phyloP scores from a whole-genome alignment of 2,797 vertebrate species.

The Allobates femoralis region DNA sequence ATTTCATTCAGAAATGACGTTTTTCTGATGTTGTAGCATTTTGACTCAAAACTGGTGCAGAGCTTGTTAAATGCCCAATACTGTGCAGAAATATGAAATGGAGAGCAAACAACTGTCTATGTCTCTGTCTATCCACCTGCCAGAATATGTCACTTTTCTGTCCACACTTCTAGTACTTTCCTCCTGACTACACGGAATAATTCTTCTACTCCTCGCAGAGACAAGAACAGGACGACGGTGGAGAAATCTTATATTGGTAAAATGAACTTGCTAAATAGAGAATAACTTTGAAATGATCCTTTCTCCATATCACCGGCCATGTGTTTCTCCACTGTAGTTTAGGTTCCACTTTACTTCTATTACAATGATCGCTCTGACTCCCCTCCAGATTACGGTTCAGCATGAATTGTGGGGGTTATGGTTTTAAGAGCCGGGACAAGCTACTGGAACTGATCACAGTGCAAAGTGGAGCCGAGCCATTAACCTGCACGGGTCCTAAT shows the following conservation, averaged over 20 bases:
- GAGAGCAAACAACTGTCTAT: not conserved
- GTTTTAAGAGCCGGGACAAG: conserved; percentile 54
- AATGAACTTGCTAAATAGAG: conserved; percentile 44
- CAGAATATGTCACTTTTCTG: not conserved
- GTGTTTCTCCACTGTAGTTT: conserved; percentile 53
- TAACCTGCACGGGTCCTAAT: conserved; percentile 53
- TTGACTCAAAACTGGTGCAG: no score
- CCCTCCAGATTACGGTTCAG: conserved; percentile 59
- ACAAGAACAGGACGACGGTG: conserved; percentile 19
- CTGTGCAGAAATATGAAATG: no score
- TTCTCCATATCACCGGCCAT: conserved; percentile 56
- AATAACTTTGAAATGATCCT: conserved; percentile 48
- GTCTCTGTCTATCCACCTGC: not conserved
- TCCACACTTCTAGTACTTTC: not conserved
- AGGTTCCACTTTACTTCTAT: conserved; percentile 53
- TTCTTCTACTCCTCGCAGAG: conserved; percentile 29
- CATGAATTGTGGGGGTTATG: conserved; percentile 60
- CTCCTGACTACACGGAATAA: not conserved
- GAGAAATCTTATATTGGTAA: conserved; percentile 16
- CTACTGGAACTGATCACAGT: conserved; percentile 63
- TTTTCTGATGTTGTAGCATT: no score
- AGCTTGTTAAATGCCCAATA: no score
- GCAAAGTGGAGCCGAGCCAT: conserved; percentile 58
- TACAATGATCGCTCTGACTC: conserved; percentile 56
- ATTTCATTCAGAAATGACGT: no score